A percentile compares a stretch with the other conserved stretches of the same genome.
Evolutionary conservation across 1,140 invertebrate genomes (phyloP).

Genomic region (Oreohelix idahoensis): DNA sequence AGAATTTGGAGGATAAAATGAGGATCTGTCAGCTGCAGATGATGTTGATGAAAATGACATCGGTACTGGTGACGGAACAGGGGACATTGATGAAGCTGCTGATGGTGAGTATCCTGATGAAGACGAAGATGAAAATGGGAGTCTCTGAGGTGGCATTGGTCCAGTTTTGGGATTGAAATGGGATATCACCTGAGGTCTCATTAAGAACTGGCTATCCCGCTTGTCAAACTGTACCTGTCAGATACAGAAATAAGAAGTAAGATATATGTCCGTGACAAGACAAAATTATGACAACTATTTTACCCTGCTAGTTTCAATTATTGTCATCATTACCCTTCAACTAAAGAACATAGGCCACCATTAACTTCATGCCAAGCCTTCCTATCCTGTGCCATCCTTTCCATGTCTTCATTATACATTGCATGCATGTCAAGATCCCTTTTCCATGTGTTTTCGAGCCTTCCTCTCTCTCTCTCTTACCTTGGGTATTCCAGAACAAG

Average conservation of each 20-base stretch:
- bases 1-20: background rate
- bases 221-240: background rate
- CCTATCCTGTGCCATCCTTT: too few species aligned
- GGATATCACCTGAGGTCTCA: background rate
- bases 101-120: background rate
- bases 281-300: too few species aligned
- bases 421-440: too few species aligned
- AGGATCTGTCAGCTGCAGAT: background rate
- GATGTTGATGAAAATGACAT: constrained; percentile 28
- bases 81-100: background rate
- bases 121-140: background rate
- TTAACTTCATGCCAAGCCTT: too few species aligned
- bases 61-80: constrained; percentile 12
- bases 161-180: background rate
- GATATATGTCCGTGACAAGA: too few species aligned
- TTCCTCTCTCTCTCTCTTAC: too few species aligned
- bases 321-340: too few species aligned
- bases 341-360: too few species aligned
- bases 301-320: too few species aligned
- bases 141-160: background rate
- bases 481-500: too few species aligned
- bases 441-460: too few species aligned
- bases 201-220: background rate
- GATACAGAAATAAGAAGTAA: background rate
- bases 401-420: too few species aligned